Conservation (phyloP, 53 echinoderm and acorn worm genomes). For the Zoroaster sp. region DNA sequence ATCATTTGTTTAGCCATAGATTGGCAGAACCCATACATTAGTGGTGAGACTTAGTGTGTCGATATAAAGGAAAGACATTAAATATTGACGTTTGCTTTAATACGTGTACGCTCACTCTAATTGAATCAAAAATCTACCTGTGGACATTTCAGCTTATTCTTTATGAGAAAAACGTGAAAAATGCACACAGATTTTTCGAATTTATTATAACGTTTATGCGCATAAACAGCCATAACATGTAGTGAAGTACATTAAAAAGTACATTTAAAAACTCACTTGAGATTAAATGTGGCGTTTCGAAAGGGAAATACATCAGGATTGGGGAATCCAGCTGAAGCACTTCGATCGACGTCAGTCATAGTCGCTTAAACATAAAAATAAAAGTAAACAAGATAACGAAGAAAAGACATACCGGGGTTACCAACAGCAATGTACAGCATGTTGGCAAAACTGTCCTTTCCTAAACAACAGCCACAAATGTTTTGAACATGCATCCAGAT, state of each 20-base stretch:
- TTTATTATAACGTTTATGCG: background rate
- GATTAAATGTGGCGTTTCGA: background rate
- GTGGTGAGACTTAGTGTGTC: background rate
- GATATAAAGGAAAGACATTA: too few relatives aligned
- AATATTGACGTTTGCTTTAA: background rate
- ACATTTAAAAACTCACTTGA: background rate
- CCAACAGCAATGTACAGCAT: too few relatives aligned
- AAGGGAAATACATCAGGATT: background rate
- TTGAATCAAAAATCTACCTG: background rate
- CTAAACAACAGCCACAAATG: too few relatives aligned
- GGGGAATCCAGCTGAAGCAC: background rate
- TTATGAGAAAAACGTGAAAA: too few relatives aligned
- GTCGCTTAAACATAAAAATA: background rate
- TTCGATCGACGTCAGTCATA: background rate
- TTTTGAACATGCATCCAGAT: too few relatives aligned
- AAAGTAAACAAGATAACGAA: too few relatives aligned
- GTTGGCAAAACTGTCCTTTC: too few relatives aligned
- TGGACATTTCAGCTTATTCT: too few relatives aligned
- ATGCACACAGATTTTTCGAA: too few relatives aligned
- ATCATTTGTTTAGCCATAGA: background rate
- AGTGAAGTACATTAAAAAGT: background rate
- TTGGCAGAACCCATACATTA: background rate
- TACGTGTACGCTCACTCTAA: background rate
- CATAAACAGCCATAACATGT: background rate
- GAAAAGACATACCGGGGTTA: too few relatives aligned